These are phyloP conservation scores for Gavia stellata DNA, from an alignment of 2,113 vertebrate genomes.

Conservation along the genomic window DNA sequence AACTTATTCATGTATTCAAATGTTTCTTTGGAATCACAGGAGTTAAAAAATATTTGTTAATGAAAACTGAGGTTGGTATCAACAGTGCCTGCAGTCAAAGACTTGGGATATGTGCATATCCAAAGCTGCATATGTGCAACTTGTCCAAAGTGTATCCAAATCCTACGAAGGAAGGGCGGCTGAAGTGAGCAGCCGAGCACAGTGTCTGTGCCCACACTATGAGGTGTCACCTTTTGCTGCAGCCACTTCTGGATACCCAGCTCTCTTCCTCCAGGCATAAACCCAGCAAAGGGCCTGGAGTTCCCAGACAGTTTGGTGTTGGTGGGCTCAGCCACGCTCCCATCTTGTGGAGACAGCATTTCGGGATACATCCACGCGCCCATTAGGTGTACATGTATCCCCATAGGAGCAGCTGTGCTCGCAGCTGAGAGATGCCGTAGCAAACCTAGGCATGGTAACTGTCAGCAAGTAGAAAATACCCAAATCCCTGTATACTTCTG, in stretches of 20 bases:
- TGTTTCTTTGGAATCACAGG: neutral
- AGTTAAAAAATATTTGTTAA: neutral
- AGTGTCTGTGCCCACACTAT: too few relatives aligned
- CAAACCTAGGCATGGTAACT: neutral
- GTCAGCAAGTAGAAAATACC: neutral
- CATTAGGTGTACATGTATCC: rapidly evolving
- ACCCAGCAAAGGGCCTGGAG: neutral
- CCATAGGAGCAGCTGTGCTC: neutral
- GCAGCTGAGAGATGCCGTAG: neutral
- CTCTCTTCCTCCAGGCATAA: neutral
- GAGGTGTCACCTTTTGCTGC: neutral
- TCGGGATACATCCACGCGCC: rapidly evolving
- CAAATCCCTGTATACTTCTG: neutral
- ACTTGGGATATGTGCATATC: neutral
- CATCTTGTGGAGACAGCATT: neutral
- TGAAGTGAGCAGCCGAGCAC: neutral
- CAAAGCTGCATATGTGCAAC: rapidly evolving
- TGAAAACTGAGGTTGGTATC: neutral
- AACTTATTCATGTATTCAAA: neutral
- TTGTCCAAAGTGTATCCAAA: too few relatives aligned
- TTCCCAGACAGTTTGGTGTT: rapidly evolving
- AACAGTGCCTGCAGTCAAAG: neutral
- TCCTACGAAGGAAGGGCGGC: neutral
- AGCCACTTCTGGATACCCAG: neutral
- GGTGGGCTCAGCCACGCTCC: rapidly evolving